Evolutionary conservation across 1,140 invertebrate species (phyloP).

Genomic region (Caenorhabditis briggsae): DNA sequence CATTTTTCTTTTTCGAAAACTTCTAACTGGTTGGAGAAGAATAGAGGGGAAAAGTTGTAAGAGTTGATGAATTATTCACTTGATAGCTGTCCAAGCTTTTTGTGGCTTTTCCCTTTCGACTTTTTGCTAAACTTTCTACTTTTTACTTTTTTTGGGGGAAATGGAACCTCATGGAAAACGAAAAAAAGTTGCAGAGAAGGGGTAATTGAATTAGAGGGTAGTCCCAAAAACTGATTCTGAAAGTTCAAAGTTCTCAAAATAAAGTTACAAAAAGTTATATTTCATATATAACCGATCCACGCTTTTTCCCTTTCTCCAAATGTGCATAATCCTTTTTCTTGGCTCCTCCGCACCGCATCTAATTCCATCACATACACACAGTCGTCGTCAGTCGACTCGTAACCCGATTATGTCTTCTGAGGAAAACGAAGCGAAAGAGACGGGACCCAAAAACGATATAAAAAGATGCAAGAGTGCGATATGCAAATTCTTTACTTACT

Average conservation of each 20-base stretch:
- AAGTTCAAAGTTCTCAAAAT: not conserved
- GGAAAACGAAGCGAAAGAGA: not conserved
- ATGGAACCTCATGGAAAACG: not conserved
- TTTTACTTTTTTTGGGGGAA: not conserved
- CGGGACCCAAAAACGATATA: slow-evolving; percentile 34
- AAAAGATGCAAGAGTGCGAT: slow-evolving; percentile 52
- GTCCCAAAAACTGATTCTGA: not conserved
- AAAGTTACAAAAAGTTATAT: not conserved
- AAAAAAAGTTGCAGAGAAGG: not conserved
- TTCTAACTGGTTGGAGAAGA: slow-evolving; percentile 11
- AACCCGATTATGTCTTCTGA: slow-evolving; percentile 52
- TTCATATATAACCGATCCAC: not conserved
- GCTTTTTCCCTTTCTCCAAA: not conserved
- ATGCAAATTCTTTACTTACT: slow-evolving; percentile 52
- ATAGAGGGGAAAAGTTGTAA: slow-evolving; percentile 33
- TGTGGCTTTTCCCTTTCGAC: slow-evolving; percentile 32
- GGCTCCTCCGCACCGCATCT: slow-evolving; percentile 17
- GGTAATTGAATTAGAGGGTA: slow-evolving; percentile 15
- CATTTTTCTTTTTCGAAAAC: slow-evolving; percentile 3
- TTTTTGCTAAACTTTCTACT: not conserved
- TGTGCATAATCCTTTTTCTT: slow-evolving; percentile 50
- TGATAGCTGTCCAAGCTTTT: slow-evolving; percentile 40
- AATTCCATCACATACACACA: slow-evolving; percentile 48
- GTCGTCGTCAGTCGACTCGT: slow-evolving; percentile 49
- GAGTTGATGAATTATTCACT: slow-evolving; percentile 45